phyloP scores from a whole-genome alignment of 2,888 invertebrate species.

The Chrysina gloriosa region DNA sequence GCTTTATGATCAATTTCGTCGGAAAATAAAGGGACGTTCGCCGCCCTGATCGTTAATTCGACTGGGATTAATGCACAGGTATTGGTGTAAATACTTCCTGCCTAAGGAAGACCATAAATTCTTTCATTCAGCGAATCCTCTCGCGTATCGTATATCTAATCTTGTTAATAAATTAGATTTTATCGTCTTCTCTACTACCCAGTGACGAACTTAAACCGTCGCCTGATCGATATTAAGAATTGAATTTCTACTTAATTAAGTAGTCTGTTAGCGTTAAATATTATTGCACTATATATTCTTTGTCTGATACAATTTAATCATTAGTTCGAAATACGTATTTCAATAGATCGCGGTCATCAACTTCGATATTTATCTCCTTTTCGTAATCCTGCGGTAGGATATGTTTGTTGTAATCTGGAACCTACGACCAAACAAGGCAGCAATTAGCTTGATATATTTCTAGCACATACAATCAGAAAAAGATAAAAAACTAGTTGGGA shows the following conservation, averaged over 20 bases:
- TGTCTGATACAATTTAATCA: too few species aligned
- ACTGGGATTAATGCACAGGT: constrained; percentile 20
- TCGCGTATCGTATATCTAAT: constrained; percentile 32
- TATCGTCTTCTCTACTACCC: constrained; percentile 3
- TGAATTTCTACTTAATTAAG: not conserved
- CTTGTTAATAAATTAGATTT: constrained; percentile 35
- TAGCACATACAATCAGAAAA: too few species aligned
- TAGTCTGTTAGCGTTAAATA: too few species aligned
- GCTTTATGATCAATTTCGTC: constrained; percentile 24
- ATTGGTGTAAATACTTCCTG: constrained; percentile 28
- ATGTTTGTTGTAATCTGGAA: too few species aligned
- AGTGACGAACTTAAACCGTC: not conserved
- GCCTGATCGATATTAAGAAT: constrained; percentile 14
- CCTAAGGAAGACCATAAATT: constrained; percentile 18
- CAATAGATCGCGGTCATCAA: too few species aligned
- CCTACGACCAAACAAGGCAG: too few species aligned
- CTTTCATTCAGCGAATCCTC: constrained; percentile 20
- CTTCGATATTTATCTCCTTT: too few species aligned
- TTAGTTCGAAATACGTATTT: too few species aligned
- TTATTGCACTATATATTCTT: too few species aligned
- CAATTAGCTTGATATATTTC: too few species aligned
- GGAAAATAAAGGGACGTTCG: not conserved
- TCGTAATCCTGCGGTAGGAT: too few species aligned
- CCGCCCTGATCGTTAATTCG: constrained; percentile 22
- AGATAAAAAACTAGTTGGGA: too few species aligned